Percentiles rank a stretch among this genome's conserved stretches.
phyloP scores from a whole-genome alignment of 2,797 vertebrate species.

The Chromis chromis region DNA sequence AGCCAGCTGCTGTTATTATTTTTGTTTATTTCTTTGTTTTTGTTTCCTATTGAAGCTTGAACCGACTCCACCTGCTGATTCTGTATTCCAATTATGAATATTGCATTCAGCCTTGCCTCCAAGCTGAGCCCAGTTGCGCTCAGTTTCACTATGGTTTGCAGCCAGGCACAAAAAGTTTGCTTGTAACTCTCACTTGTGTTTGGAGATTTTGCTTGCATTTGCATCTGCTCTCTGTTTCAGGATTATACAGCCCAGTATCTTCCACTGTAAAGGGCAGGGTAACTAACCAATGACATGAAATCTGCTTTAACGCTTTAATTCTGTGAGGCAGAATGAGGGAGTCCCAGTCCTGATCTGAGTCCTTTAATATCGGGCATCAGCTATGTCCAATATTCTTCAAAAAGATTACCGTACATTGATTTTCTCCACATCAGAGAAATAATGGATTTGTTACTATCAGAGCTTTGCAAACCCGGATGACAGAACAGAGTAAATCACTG shows the following conservation, averaged over 20 bases:
- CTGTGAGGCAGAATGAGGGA: background rate
- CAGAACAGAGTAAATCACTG: background rate
- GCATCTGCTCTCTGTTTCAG: background rate
- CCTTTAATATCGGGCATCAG: background rate
- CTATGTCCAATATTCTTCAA: background rate
- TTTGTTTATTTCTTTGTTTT: too few species aligned
- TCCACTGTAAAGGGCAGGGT: background rate
- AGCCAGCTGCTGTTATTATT: too few species aligned
- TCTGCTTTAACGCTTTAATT: conserved; percentile 23
- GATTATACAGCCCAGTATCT: background rate
- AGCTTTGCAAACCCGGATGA: background rate
- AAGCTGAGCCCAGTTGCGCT: too few species aligned
- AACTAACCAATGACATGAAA: conserved; percentile 12
- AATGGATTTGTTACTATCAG: background rate
- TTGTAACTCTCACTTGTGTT: background rate
- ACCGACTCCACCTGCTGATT: background rate
- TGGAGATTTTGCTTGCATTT: background rate
- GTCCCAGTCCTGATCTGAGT: background rate
- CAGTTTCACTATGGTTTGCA: background rate
- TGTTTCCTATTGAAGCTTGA: too few species aligned
- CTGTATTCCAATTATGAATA: background rate
- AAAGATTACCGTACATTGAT: background rate
- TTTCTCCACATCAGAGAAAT: background rate
- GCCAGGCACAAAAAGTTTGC: background rate
- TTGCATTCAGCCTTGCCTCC: background rate